Evolutionary conservation across 2,888 invertebrate genomes (phyloP), one percentile per base, ranked within the genome.

Genomic region (Scrobipalpa costella): DNA sequence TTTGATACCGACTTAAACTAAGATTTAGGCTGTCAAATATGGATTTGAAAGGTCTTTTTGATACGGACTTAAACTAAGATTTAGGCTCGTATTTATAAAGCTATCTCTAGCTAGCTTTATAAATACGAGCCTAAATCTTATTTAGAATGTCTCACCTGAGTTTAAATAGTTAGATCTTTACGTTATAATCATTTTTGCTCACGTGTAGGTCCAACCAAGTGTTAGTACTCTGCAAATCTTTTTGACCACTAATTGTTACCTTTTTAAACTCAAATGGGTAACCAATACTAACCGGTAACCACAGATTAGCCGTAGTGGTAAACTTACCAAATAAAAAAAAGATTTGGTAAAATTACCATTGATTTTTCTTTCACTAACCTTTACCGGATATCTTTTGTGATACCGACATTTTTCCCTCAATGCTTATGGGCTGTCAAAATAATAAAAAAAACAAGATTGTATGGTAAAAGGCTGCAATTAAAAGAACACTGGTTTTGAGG

Each of bases 251-350:
- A 21, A 44, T 44, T n/a, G 44, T 44, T 9, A 15, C n/a, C n/a
- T 7, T 15, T 2, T 15, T 15, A 44, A 9, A 44, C 44, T n/a
- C 15, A 44, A 44, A 44, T 15, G 44, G 6, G 44, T 44, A 44
- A 44, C 44, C 44, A 44, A 44, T 44, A 44, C 59, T 9, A 36
- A 33, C 19, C 44, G 57, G 40, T n/a, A 52, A 52, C 50, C 47
- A 34, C 58, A 58, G 33, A 63, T 63, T 59, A 63, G 50, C 13
- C 50, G 19, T 44, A n/a, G 15, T 52, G 21, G 11, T 52, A 13
- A 17, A 21, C 50, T 21, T 52, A 6, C 13, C 21, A 21, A 21
- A n/a, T n/a, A n/a, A 21, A 21, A 21, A 21, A 21, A 21, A 11
- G 3, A 7, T 21, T 21, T 21, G 21, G 21, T 11, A 13, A 21